Evolutionary conservation across 2,797 vertebrate species (phyloP), one percentile per base, ranked within the genome.

Genomic region (Myripristis jacobus): DNA sequence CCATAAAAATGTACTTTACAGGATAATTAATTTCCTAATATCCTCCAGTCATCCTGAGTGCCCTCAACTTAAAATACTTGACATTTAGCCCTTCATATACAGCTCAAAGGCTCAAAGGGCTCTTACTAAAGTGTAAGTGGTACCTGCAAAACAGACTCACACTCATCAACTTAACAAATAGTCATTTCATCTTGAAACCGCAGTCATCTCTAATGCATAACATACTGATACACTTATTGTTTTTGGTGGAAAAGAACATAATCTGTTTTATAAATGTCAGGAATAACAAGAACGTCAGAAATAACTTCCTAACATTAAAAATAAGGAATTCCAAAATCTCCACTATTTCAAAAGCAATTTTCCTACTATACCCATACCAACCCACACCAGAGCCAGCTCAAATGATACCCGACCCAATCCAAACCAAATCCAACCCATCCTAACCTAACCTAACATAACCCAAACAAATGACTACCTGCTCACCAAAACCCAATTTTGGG

Each of bases 1-100:
- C 84, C 82, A 90, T 92, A 92, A 92, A 92, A 93, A 91, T 90
- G 75, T 88, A 88, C 89, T 90, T 89, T 87, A 80, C 71, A 68
- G 88, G 91, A 88, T 94, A 95, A 95, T 96, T 95, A 93, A 94
- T 94, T 94, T 92, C 66, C 81, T 92, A 84, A 92, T 90, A 91
- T 94, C 89, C 88, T 92, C 92, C 91, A 94, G 93, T 92, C 91
- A 91, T 89, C 75, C 80, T 82, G 83, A 93, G 92, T 92, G 92
- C 87, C 91, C 92, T 88, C 81, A 88, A 87, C 92, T 95, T 93
- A 87, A 91, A 92, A 91, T 93, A 91, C 92, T 94, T 95, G 91
- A 94, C 91, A 92, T 93, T 93, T 90, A 82, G 78, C 88, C 86
- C 82, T 89, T 87, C 53, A 69, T 87, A 72, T 86, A 82, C 70